Conservation (phyloP, 2,888 invertebrate species). For the Amblyjoppa fuscipennis region DNA sequence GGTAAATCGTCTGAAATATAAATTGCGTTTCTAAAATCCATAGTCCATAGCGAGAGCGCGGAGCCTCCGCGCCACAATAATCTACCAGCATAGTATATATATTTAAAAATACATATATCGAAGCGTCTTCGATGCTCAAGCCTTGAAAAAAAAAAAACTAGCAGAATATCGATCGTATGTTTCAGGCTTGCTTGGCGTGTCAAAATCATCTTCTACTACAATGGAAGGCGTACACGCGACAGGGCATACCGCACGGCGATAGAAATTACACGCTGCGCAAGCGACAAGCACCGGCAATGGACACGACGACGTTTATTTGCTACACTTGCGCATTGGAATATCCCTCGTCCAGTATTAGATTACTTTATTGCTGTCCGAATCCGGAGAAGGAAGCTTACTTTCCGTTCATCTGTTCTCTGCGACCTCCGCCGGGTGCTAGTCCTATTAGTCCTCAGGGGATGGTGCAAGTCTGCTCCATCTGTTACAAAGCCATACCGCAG, state of each 20-base stretch:
- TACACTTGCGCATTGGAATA: conserved; percentile 95
- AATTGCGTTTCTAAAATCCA: too few relatives aligned
- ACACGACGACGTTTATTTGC: conserved; percentile 93
- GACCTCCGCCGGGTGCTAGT: conserved; percentile 93
- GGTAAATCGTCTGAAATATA: too few relatives aligned
- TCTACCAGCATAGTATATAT: neutral
- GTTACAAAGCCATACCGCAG: conserved; percentile 93
- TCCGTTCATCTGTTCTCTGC: conserved; percentile 93
- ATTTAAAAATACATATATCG: neutral
- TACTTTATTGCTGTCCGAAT: conserved; percentile 94
- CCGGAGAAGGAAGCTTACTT: conserved; percentile 95
- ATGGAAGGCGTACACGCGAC: conserved; percentile 92
- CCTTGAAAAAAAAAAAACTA: neutral
- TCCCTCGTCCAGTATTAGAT: conserved; percentile 92
- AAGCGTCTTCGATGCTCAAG: neutral
- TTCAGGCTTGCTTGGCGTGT: conserved; percentile 93
- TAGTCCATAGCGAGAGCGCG: too few relatives aligned
- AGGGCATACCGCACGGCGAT: conserved; percentile 91
- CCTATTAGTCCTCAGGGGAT: conserved; percentile 96
- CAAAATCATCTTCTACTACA: conserved; percentile 94
- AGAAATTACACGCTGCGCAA: conserved; percentile 93
- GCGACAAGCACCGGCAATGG: conserved; percentile 89
- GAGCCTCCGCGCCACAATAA: neutral
- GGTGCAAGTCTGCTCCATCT: conserved; percentile 95
- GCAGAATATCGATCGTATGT: conserved; percentile 39